Conservation (phyloP, 2,797 vertebrate genomes). For the Austrolebias charrua region DNA sequence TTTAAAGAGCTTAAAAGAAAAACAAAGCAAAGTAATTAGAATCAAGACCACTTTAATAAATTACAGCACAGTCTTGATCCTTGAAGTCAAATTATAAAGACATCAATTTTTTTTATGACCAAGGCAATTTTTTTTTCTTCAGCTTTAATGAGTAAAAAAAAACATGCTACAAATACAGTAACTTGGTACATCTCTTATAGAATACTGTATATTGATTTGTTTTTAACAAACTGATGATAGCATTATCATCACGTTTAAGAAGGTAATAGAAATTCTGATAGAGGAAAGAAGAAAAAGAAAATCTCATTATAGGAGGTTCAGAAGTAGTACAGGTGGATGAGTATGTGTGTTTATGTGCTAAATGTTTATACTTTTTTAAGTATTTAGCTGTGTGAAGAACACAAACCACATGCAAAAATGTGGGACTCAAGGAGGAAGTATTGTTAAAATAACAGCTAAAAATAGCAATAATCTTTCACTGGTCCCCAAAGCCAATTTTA, state of each 20-base stretch:
- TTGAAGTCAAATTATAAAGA: too few species aligned
- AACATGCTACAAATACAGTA: slow-evolving; percentile 44
- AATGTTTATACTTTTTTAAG: slow-evolving; percentile 24
- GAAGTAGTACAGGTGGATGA: slow-evolving; percentile 27
- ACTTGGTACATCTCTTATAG: slow-evolving; percentile 45
- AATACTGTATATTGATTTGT: slow-evolving; percentile 23
- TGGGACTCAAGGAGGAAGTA: slow-evolving; percentile 39
- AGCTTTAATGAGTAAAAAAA: slow-evolving; percentile 42
- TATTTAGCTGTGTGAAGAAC: slow-evolving; percentile 28
- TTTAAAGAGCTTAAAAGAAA: too few species aligned
- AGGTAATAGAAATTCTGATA: slow-evolving; percentile 26
- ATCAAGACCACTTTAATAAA: too few species aligned
- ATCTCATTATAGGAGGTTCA: slow-evolving; percentile 5
- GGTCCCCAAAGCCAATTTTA: slow-evolving; percentile 74
- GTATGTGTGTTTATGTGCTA: slow-evolving; percentile 11
- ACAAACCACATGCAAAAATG: slow-evolving; percentile 43
- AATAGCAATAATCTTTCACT: slow-evolving; percentile 68
- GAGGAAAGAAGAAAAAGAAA: slow-evolving; percentile 4
- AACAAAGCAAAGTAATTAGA: too few species aligned
- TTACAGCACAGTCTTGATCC: too few species aligned
- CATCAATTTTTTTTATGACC: background rate
- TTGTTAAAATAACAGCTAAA: slow-evolving; percentile 73
- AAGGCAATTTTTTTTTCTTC: slow-evolving; percentile 26
- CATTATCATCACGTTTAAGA: slow-evolving; percentile 13
- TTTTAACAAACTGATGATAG: slow-evolving; percentile 33